Base-by-base conservation (phyloP, 2,113 vertebrate genomes). In the Megaptera novaeangliae region DNA sequence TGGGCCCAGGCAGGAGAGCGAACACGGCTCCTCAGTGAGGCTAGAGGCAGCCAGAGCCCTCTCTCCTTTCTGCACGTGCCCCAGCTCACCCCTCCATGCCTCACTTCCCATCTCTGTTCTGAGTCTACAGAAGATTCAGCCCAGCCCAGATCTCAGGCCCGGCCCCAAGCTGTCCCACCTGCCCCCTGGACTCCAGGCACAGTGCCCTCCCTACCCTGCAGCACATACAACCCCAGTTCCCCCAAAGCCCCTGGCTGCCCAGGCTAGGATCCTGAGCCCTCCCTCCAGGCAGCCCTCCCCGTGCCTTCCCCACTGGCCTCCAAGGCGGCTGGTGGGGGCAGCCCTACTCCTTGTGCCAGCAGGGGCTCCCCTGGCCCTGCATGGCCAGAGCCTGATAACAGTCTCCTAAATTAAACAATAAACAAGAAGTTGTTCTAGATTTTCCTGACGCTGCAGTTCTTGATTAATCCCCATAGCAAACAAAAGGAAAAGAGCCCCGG, bases 391-490 rank as follows among this genome's bases (percentile, higher is more conserved):
- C 75, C 82, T 61, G 57, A 95, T 92, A 94, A 85, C 94, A 41
- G 61, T 96, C 97, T 74, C 97, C 92, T 66, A 97, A 97, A 98
- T 86, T 95, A 97, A 98, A 97, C 95, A 98, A 97, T 84, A 98
- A 98, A 98, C 96, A 93, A 97, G 97, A 93, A 95, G 91, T 91
- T 0, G 0, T 23, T 95, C 97, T 86, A 83, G 59, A 95, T 97
- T 98, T 97, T 59, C 98, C 97, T 98, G 94, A 98, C 0, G 0
- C 97, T 97, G 97, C 97, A 97, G 89, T 97, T 98, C 92, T 96
- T 97, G 95, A 96, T 98, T 98, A 98, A 97, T 98, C 96, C 96
- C 84, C 91, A n/a, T 69, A 94, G 96, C 95, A 98, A 98, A 98
- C 96, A 98, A 96, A 96, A 97, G 77, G 88, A 93, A 96, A 44